These are phyloP conservation scores for Agrypnus murinus DNA, from an alignment of 2,888 invertebrate genomes.

Conservation along the genomic window DNA sequence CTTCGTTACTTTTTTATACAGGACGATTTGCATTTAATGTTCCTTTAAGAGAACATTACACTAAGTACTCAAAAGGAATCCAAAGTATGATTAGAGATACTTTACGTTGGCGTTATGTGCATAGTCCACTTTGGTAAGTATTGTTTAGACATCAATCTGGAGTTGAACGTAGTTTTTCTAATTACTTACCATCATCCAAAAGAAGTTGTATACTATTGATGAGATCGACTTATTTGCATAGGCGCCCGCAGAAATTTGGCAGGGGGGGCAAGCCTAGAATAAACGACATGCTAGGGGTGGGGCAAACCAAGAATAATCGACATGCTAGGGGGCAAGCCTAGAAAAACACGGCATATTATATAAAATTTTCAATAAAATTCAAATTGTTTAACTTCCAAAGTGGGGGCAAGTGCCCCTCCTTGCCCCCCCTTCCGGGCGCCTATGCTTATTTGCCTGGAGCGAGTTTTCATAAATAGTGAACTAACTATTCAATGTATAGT, in stretches of 20 bases:
- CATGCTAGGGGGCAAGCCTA: slow-evolving; percentile 78
- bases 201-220: slow-evolving; percentile 72
- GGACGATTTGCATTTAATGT: slow-evolving; percentile 93
- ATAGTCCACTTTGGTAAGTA: slow-evolving; percentile 90
- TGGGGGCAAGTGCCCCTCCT: too few species aligned
- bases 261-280: slow-evolving; percentile 87
- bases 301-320: slow-evolving; percentile 83
- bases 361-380: too few species aligned
- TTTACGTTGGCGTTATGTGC: slow-evolving; percentile 84
- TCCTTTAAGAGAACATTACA: slow-evolving; percentile 95
- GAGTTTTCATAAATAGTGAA: too few species aligned
- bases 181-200: slow-evolving; percentile 90
- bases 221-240: slow-evolving; percentile 71
- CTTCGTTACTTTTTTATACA: slow-evolving; percentile 95
- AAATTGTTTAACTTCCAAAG: too few species aligned
- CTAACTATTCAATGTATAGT: slow-evolving; percentile 27
- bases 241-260: slow-evolving; percentile 89
- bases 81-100: slow-evolving; percentile 80
- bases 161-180: slow-evolving; percentile 87
- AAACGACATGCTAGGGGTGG: slow-evolving; percentile 80
- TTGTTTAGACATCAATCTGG: slow-evolving; percentile 91
- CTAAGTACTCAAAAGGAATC: slow-evolving; percentile 85
- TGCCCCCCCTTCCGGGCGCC: too few species aligned
- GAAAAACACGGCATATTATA: slow-evolving; percentile 47
- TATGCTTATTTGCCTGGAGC: too few species aligned